Conservation (phyloP, 2,888 invertebrate species). For the Eulithis testata region DNA sequence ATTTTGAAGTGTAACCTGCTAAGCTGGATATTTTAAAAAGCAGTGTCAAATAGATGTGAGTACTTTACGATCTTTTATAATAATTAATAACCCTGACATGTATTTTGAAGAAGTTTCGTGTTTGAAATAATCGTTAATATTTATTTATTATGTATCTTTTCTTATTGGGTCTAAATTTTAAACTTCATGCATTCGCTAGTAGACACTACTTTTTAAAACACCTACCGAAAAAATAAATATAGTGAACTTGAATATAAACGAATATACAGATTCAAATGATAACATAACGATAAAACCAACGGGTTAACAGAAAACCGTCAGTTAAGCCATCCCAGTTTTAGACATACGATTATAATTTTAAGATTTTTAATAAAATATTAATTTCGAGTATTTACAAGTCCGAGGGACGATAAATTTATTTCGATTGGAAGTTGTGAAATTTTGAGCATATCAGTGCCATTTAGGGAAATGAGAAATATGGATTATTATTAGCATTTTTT, state of each 20-base stretch:
- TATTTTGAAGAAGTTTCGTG: too few relatives aligned
- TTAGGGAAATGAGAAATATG: constrained; percentile 52
- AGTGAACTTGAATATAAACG: not conserved
- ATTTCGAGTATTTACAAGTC: constrained; percentile 48
- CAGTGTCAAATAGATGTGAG: not conserved
- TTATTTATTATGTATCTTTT: too few relatives aligned
- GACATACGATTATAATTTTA: constrained; percentile 32
- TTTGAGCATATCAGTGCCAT: constrained; percentile 72
- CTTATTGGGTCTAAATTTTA: too few relatives aligned
- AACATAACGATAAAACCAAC: constrained; percentile 21
- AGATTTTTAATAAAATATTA: constrained; percentile 36
- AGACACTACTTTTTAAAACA: constrained; percentile 3
- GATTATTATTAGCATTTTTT: constrained; percentile 13
- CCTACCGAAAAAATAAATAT: not conserved
- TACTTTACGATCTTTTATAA: not conserved
- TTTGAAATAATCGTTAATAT: too few relatives aligned
- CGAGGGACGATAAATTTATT: constrained; percentile 62
- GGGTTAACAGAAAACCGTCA: constrained; percentile 35
- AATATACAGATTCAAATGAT: constrained; percentile 21
- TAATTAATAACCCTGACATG: too few relatives aligned
- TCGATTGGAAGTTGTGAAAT: constrained; percentile 69
- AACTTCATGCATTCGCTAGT: too few relatives aligned
- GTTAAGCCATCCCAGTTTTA: constrained; percentile 38
- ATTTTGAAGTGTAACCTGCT: not conserved
- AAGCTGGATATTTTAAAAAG: not conserved